A percentile compares a stretch with the other conserved stretches of the same genome.
Evolutionary conservation across 2,797 vertebrate genomes (phyloP).

Genomic region (Platalea minor): DNA sequence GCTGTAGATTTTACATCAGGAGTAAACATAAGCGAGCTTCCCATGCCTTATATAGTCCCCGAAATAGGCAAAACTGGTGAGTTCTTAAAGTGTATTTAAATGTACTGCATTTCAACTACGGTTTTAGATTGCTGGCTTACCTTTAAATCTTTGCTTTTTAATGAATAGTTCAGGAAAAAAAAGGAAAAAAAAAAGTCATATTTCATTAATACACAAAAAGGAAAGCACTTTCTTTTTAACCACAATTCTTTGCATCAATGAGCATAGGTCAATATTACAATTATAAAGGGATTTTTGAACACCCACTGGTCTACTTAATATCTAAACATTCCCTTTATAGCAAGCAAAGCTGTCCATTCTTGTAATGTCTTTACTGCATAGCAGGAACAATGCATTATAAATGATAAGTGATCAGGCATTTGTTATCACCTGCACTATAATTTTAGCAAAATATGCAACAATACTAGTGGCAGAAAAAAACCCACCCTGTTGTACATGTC

Average conservation of each 20-base stretch:
- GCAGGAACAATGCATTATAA: slow-evolving; percentile 46
- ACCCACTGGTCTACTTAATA: neutral
- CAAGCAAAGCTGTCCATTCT: slow-evolving; percentile 26
- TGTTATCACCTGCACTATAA: slow-evolving; percentile 54
- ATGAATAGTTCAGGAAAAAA: neutral
- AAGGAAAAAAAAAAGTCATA: neutral
- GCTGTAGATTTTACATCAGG: slow-evolving; percentile 40
- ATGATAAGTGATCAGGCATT: slow-evolving; percentile 45
- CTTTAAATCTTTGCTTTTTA: neutral
- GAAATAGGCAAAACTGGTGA: slow-evolving; percentile 3
- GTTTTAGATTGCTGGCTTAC: neutral
- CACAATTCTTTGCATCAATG: neutral
- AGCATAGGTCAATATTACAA: slow-evolving; percentile 35
- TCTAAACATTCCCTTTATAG: slow-evolving; percentile 1
- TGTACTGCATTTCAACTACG: neutral
- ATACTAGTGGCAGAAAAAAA: slow-evolving; percentile 53
- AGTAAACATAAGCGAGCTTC: slow-evolving; percentile 38
- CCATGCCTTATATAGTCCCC: neutral
- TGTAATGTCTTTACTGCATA: neutral
- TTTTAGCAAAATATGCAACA: slow-evolving; percentile 62
- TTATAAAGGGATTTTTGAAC: slow-evolving; percentile 23
- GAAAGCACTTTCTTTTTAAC: neutral
- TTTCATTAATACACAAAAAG: neutral
- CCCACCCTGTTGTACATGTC: neutral
- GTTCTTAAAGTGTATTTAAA: slow-evolving; percentile 20